Evolutionary conservation across 2,113 vertebrate genomes (phyloP).

Genomic region (Petrocephalus microphthalmus): DNA sequence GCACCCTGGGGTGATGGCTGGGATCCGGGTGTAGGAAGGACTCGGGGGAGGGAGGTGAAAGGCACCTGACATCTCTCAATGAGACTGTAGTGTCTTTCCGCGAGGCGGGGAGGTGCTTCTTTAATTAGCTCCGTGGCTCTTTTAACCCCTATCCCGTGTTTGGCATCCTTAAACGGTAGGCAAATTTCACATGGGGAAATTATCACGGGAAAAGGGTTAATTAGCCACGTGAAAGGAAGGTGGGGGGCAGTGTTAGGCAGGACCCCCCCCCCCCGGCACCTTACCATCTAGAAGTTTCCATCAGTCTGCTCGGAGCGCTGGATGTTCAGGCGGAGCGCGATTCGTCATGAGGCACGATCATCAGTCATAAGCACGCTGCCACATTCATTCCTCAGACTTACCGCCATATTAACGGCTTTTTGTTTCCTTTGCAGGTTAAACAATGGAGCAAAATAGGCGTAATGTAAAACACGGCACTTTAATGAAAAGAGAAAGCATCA

Average conservation of each 20-base stretch:
- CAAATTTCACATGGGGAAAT: too few relatives aligned
- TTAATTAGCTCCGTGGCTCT: not conserved
- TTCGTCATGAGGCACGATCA: not conserved
- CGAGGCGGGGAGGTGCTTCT: not conserved
- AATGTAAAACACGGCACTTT: not conserved
- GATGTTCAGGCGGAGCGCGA: not conserved
- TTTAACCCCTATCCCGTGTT: too few relatives aligned
- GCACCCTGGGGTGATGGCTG: not conserved
- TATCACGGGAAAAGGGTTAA: too few relatives aligned
- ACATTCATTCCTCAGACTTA: not conserved
- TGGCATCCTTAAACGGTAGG: too few relatives aligned
- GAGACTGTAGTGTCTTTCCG: not conserved
- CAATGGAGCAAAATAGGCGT: not conserved
- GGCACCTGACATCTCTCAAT: not conserved
- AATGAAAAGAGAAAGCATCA: not conserved
- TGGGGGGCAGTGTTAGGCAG: not conserved
- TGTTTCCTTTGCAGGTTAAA: not conserved
- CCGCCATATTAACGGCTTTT: not conserved
- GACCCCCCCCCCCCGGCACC: not conserved
- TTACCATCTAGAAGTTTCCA: not conserved
- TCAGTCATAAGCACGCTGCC: not conserved
- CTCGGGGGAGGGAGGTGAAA: not conserved
- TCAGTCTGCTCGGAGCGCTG: not conserved
- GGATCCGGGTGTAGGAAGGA: not conserved
- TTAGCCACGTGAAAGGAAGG: not conserved